Conservation (phyloP, 2,797 vertebrate species). For the Synaphobranchus kaupii region DNA sequence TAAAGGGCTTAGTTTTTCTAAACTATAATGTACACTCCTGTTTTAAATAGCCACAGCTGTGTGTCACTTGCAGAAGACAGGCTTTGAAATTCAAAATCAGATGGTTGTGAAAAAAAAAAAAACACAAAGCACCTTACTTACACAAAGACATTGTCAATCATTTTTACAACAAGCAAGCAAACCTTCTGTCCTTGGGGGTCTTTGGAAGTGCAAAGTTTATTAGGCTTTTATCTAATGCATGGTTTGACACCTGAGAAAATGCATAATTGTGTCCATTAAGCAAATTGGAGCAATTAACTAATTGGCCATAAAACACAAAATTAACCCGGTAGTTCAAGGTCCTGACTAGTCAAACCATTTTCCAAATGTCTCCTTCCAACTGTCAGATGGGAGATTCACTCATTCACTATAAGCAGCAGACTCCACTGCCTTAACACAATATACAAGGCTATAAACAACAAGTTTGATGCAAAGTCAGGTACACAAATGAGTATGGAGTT, state of each 20-base stretch:
- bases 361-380: not conserved
- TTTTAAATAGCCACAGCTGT: not conserved
- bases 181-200: not conserved
- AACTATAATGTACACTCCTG: not conserved
- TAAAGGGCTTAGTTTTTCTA: not conserved
- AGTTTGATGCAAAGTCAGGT: not conserved
- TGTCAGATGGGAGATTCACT: not conserved
- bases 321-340: not conserved
- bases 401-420: not conserved
- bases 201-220: constrained; percentile 10
- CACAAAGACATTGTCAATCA: constrained; percentile 50
- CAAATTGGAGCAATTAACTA: constrained; percentile 28
- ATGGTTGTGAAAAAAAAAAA: not conserved
- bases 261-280: constrained; percentile 11
- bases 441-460: not conserved
- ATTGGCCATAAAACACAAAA: constrained; percentile 28
- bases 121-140: constrained; percentile 42
- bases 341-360: not conserved
- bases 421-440: not conserved
- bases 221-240: constrained; percentile 11
- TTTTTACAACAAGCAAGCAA: constrained; percentile 34
- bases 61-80: not conserved
- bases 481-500: not conserved
- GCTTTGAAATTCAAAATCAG: not conserved
- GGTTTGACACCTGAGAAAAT: constrained; percentile 14